A percentile compares a stretch with the other conserved stretches of the same genome.
Conservation (phyloP, 2,797 vertebrate species). For the Malacoctenus gilli region DNA sequence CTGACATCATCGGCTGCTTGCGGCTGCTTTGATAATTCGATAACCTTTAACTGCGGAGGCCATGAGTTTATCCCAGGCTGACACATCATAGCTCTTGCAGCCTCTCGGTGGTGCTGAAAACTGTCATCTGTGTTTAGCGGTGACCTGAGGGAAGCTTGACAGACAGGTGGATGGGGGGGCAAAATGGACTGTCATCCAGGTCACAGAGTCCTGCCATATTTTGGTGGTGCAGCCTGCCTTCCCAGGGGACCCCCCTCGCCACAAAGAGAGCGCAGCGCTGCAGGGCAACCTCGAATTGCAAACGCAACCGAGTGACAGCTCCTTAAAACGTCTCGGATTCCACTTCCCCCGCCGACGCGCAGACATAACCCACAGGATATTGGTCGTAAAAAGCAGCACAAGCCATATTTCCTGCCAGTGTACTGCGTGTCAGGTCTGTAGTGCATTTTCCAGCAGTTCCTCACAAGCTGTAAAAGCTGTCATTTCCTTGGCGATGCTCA, state of each 20-base stretch:
- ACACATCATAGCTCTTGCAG: slow-evolving; percentile 16
- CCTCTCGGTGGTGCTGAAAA: slow-evolving; percentile 27
- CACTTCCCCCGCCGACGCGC: slow-evolving; percentile 28
- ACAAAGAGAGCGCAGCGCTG: slow-evolving; percentile 40
- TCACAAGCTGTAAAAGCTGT: slow-evolving; percentile 52
- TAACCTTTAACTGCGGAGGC: slow-evolving; percentile 24
- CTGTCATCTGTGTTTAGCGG: slow-evolving; percentile 57
- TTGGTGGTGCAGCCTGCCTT: slow-evolving; percentile 22
- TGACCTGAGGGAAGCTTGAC: slow-evolving; percentile 47
- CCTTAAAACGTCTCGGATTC: slow-evolving; percentile 50
- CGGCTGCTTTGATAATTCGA: slow-evolving; percentile 48
- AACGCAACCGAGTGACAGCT: slow-evolving; percentile 54
- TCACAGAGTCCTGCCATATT: slow-evolving; percentile 39
- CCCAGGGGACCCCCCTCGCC: slow-evolving; percentile 32
- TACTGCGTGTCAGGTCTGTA: slow-evolving; percentile 29
- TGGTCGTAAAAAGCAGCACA: slow-evolving; percentile 38
- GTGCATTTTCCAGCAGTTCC: slow-evolving; percentile 50
- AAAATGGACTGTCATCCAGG: slow-evolving; percentile 51
- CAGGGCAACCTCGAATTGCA: slow-evolving; percentile 44
- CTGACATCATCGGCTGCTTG: slow-evolving; percentile 46
- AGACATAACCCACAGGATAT: slow-evolving; percentile 48
- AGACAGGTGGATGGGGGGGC: slow-evolving; percentile 44
- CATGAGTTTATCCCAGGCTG: slow-evolving; percentile 21
- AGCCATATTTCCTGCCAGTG: slow-evolving; percentile 46
- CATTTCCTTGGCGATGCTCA: slow-evolving; percentile 48